Evolutionary conservation across 1,140 invertebrate genomes (phyloP).

Genomic region (Trichogramma pretiosum): DNA sequence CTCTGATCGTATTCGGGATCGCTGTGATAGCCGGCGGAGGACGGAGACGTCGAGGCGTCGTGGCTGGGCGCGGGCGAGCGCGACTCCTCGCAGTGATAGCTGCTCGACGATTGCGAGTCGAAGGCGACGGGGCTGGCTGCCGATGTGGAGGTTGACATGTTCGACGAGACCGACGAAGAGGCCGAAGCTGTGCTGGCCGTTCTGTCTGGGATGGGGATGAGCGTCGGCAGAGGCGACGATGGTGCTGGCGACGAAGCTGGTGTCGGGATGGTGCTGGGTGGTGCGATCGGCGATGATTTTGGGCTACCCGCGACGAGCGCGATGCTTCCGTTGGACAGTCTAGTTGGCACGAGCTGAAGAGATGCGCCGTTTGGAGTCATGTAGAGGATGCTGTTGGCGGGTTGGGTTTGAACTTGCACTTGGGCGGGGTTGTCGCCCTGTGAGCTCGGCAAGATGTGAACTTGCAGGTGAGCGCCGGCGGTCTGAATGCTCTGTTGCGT

Average conservation of each 20-base stretch:
- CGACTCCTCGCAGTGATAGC: constrained; percentile 39
- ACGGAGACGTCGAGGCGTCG: constrained; percentile 39
- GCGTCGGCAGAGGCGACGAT: constrained; percentile 51
- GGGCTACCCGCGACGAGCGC: constrained; percentile 48
- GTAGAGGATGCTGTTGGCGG: constrained; percentile 45
- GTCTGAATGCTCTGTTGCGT: constrained; percentile 34
- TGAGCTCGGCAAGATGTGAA: constrained; percentile 41
- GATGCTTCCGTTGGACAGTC: constrained; percentile 54
- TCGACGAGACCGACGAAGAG: constrained; percentile 48
- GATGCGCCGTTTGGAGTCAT: constrained; percentile 43
- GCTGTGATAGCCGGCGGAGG: constrained; percentile 39
- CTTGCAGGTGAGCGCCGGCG: constrained; percentile 38
- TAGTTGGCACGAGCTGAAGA: constrained; percentile 52
- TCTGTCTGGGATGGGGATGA: constrained; percentile 62
- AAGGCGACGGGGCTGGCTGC: constrained; percentile 40
- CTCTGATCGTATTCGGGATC: constrained; percentile 40
- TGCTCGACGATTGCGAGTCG: constrained; percentile 34
- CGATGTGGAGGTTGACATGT: constrained; percentile 40
- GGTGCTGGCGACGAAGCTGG: constrained; percentile 42
- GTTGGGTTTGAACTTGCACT: constrained; percentile 43
- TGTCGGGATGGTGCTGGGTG: constrained; percentile 35
- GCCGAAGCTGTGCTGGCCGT: constrained; percentile 60
- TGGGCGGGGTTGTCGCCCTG: constrained; percentile 35
- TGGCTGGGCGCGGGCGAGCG: constrained; percentile 37
- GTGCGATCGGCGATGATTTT: constrained; percentile 33